Base-by-base conservation (phyloP, 2,797 vertebrate species). In the Platyrinchus mystaceus region DNA sequence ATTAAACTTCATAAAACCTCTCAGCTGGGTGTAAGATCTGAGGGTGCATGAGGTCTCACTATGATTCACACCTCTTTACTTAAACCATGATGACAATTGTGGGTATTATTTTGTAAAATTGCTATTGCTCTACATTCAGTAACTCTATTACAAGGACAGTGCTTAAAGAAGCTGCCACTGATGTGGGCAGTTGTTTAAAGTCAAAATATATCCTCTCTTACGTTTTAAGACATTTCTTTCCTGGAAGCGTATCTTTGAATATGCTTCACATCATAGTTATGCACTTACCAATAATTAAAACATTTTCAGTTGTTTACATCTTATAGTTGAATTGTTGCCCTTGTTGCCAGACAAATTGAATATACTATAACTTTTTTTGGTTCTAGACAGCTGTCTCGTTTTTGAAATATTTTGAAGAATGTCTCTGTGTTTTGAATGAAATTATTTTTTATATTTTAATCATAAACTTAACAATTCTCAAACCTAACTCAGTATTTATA, bases 111-210 rank as follows among this genome's bases (percentile, higher is more conserved):
- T 88, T 80, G 73, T 84, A 63, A 96, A 93, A 94, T 90, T 93
- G 87, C 85, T 93, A 11, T 75, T 94, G 89, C 87, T 95, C 50
- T 73, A 49, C 32, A 32, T 94, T 95, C 50, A 85, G 79, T 34
- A 71, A 22, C 46, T 75, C 75, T 81, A 92, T 93, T 87, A 94
- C 49, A 83, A 80, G 53, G 43, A 34, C 3, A 28, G 32, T 43
- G 67, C 63, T 56, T 83, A 75, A 22, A 88, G 76, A 83, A 80
- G 46, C 49, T 89, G 64, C 58, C 93, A 90, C 84, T 94, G 79
- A 97, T 93, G 94, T 96, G 96, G 94, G 89, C 52, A 79, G 66
- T 56, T 84, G 53, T 69, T 93, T 73, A 84, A 94, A 82, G 89
- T n/a, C 70, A 84, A 84, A 94, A 55, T 47, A 36, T 4, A 84